A percentile compares a stretch with the other conserved stretches of the same genome.
phyloP scores from a whole-genome alignment of 2,113 vertebrate species.

The Melanostigma gelatinosum region DNA sequence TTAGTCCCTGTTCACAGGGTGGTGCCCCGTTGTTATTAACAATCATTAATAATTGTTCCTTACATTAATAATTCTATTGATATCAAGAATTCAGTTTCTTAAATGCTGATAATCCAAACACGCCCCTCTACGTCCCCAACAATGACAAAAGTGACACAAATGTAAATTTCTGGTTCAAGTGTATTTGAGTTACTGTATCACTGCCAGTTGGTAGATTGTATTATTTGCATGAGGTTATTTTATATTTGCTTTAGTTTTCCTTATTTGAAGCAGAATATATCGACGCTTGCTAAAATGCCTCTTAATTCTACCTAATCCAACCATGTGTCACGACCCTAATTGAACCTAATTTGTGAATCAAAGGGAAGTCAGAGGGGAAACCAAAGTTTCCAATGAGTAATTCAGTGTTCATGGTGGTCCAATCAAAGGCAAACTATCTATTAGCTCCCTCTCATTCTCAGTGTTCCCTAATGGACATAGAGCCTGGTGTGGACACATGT shows the following conservation, averaged over 20 bases:
- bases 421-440: constrained; percentile 17
- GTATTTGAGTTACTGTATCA: background rate
- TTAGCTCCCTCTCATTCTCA: constrained; percentile 2
- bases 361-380: background rate
- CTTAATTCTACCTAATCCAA: background rate
- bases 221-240: no score
- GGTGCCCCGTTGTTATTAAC: no score
- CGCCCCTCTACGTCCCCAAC: no score
- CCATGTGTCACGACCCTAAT: background rate
- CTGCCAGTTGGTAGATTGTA: background rate
- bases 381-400: background rate
- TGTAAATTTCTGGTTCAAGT: background rate
- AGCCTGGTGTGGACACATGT: constrained; percentile 25
- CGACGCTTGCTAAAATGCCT: background rate
- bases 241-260: background rate
- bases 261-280: background rate
- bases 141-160: background rate
- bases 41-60: no score
- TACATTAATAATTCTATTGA: no score
- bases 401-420: constrained; percentile 40
- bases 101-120: no score
- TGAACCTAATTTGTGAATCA: background rate
- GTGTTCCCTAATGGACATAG: constrained; percentile 13
- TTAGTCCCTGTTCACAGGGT: no score
- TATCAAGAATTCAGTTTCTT: no score